Percentiles rank a stretch among this genome's conserved stretches.
Evolutionary conservation across 2,888 invertebrate species (phyloP).

Genomic region (Drosophila paracracens): DNA sequence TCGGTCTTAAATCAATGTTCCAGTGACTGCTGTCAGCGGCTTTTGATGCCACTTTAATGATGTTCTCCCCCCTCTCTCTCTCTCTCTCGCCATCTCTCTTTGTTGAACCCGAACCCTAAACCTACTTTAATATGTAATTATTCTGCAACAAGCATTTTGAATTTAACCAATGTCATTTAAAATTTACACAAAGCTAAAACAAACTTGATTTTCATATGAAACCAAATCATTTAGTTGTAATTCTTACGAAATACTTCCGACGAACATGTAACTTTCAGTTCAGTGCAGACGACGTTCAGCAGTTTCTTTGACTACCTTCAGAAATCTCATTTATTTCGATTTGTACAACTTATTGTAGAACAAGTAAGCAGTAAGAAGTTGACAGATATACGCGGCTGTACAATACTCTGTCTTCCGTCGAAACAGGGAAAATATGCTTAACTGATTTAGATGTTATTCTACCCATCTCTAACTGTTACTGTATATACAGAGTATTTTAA

Average conservation of each 20-base stretch:
- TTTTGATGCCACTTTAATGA: constrained; percentile 56
- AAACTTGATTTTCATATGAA: not conserved
- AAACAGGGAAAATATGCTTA: not conserved
- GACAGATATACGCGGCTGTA: not conserved
- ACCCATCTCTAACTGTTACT: not conserved
- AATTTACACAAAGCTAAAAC: not conserved
- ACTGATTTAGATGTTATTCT: not conserved
- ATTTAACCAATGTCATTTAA: not conserved
- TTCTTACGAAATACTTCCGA: not conserved
- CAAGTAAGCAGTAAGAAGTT: not conserved
- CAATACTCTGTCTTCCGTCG: not conserved
- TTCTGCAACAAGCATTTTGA: not conserved
- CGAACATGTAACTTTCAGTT: not conserved
- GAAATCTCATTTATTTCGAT: not conserved
- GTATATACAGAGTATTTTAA: not conserved
- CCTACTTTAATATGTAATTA: not conserved
- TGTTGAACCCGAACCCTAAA: not conserved
- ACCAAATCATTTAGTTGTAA: not conserved
- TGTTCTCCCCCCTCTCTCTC: constrained; percentile 14
- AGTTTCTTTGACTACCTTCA: not conserved
- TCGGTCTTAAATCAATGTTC: constrained; percentile 34
- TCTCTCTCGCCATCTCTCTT: not conserved
- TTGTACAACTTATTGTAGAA: not conserved
- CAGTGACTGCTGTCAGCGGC: constrained; percentile 30
- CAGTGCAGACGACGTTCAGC: not conserved